Conservation (phyloP, 2,888 invertebrate species). For the Archaeoteleia sp. region DNA sequence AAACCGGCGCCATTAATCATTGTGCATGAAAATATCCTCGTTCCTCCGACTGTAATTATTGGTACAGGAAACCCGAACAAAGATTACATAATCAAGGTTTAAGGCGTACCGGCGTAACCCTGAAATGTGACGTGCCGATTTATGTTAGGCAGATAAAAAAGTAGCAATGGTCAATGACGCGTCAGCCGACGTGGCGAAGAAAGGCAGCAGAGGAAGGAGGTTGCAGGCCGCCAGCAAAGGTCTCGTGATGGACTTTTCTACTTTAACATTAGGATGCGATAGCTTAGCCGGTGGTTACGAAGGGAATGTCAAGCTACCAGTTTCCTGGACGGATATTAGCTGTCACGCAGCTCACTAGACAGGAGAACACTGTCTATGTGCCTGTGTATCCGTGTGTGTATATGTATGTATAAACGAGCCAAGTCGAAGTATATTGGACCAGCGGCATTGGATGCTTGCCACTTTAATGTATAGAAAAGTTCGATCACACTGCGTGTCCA, state of each 20-base stretch:
- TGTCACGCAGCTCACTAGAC: slow-evolving; percentile 74
- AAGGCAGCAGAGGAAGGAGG: background rate
- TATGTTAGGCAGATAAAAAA: slow-evolving; percentile 9
- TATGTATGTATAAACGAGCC: slow-evolving; percentile 55
- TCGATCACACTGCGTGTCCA: slow-evolving; percentile 40
- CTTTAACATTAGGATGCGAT: slow-evolving; percentile 67
- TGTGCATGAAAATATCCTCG: slow-evolving; percentile 21
- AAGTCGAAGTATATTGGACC: slow-evolving; percentile 59
- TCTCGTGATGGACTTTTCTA: slow-evolving; percentile 46
- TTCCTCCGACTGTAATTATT: slow-evolving; percentile 19
- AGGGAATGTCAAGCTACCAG: slow-evolving; percentile 66
- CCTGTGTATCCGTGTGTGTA: slow-evolving; percentile 8
- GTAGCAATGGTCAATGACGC: slow-evolving; percentile 23
- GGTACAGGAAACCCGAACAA: slow-evolving; percentile 8
- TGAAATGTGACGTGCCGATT: slow-evolving; percentile 3
- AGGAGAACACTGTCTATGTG: slow-evolving; percentile 62
- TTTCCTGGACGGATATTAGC: slow-evolving; percentile 75
- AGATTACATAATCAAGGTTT: slow-evolving; percentile 13
- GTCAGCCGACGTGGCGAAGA: slow-evolving; percentile 15
- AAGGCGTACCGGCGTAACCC: background rate
- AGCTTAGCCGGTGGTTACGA: slow-evolving; percentile 61
- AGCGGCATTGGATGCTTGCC: slow-evolving; percentile 62
- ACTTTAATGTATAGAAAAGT: slow-evolving; percentile 66
- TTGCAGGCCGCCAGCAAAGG: background rate
- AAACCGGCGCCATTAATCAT: slow-evolving; percentile 37